Base-by-base conservation (phyloP, 2,797 vertebrate species). In the Distichodus sexfasciatus region DNA sequence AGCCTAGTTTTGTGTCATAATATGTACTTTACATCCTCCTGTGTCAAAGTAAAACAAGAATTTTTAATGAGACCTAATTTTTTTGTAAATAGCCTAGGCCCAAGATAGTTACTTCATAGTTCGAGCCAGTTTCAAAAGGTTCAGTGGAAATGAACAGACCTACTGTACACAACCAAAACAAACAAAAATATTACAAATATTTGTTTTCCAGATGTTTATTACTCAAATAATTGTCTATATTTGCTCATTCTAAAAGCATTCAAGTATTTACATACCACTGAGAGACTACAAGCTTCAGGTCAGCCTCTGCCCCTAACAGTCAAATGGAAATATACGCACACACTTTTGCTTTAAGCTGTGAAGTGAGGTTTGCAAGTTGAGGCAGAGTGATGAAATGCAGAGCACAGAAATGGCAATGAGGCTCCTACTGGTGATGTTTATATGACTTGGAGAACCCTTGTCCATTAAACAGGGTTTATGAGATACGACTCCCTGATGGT, bases 361-460 rank as follows among this genome's bases (percentile, higher is more conserved):
- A 48, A 38, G 51, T 61, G 41, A 53, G 31, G 65, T 66, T 61
- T 33, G 11, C 4, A 66, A 1, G 28, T 6, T 3, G 29, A 70
- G 29, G 24, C 15, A 33, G 19, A 50, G 15, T 55, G 67, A 69
- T 74, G 58, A 71, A 76, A 71, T 11, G 35, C 40, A 50, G 48
- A 59, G 62, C 62, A 48, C 35, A 43, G 61, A 71, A 71, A 51
- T 35, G 35, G 62, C 57, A 48, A 75, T 43, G 54, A 80, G 24
- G 50, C 41, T 71, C 24, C 47, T 62, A 36, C 48, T n/a, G 40
- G 66, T 31, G 70, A 69, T 68, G 81, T 64, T 72, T 70, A 77
- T 31, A 72, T 66, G 3, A 69, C n/a, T 79, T 31, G 36, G 69
- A 57, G 15, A 26, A 40, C 40, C 55, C 28, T 54, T 28, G 33